A percentile compares a stretch with the other conserved stretches of the same genome.
Evolutionary conservation across 2,113 vertebrate genomes (phyloP).

Genomic region (Clarias macrocephalus): DNA sequence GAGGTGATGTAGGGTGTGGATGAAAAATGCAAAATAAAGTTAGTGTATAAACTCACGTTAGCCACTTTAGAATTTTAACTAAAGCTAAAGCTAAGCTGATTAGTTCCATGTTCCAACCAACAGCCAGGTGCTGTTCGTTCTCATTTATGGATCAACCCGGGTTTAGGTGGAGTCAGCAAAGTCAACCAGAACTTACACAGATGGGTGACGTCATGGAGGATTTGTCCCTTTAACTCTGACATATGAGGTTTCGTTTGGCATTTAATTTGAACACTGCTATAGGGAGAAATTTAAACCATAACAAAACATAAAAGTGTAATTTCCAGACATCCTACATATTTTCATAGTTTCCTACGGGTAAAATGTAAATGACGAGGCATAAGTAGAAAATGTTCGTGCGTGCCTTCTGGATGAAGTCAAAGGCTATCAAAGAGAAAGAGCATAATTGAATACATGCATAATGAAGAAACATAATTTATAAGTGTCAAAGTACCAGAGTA

Average conservation of each 20-base stretch:
- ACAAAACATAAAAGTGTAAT: not conserved
- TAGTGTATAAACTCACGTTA: too few relatives aligned
- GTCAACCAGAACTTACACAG: too few relatives aligned
- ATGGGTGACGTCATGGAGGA: too few relatives aligned
- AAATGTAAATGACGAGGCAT: not conserved
- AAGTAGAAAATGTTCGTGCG: not conserved
- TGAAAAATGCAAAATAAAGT: too few relatives aligned
- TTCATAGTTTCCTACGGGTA: not conserved
- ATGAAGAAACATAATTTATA: not conserved
- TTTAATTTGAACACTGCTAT: not conserved
- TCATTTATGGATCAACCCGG: too few relatives aligned
- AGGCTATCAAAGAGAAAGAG: not conserved
- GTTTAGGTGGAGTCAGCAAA: too few relatives aligned
- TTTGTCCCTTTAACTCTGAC: not conserved
- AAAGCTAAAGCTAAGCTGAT: too few relatives aligned
- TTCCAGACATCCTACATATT: not conserved
- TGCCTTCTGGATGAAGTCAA: not conserved
- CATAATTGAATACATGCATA: not conserved
- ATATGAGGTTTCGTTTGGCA: not conserved
- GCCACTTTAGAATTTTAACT: too few relatives aligned
- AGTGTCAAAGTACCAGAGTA: not conserved
- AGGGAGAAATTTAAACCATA: not conserved
- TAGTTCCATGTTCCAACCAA: too few relatives aligned
- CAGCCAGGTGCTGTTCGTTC: too few relatives aligned
- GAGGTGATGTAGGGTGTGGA: too few relatives aligned